Conservation (phyloP, 2,888 invertebrate species). For the Carcina quercana region DNA sequence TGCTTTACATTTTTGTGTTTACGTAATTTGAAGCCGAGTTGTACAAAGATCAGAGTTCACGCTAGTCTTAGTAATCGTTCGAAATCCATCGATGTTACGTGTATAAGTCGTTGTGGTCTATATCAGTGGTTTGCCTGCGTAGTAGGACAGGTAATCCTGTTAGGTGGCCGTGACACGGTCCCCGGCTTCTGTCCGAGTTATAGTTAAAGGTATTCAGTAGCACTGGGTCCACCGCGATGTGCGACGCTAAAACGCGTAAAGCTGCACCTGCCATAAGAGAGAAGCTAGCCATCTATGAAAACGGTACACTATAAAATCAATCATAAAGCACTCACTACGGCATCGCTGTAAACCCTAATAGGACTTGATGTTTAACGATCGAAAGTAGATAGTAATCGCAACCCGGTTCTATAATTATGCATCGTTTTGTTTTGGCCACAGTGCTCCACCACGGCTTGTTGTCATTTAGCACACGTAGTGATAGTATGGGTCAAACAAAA, state of each 20-base stretch:
- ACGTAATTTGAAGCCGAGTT: slow-evolving; percentile 15
- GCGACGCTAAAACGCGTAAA: slow-evolving; percentile 57
- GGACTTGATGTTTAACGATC: slow-evolving; percentile 39
- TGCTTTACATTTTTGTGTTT: too few species aligned
- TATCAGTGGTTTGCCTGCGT: slow-evolving; percentile 56
- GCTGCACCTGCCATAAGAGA: slow-evolving; percentile 64
- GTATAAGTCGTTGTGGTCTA: slow-evolving; percentile 49
- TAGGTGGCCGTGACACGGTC: slow-evolving; percentile 71
- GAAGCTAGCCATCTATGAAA: slow-evolving; percentile 70
- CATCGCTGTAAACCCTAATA: slow-evolving; percentile 24
- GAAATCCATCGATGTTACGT: slow-evolving; percentile 34
- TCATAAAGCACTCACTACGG: slow-evolving; percentile 26
- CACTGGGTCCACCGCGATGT: slow-evolving; percentile 59
- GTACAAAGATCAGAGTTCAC: slow-evolving; percentile 15
- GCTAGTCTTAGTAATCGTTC: slow-evolving; percentile 32
- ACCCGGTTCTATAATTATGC: slow-evolving; percentile 31
- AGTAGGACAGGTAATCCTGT: slow-evolving; percentile 72
- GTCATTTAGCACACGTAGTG: slow-evolving; percentile 61
- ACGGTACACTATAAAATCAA: slow-evolving; percentile 66
- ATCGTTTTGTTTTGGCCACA: slow-evolving; percentile 31
- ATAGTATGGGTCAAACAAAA: slow-evolving; percentile 52
- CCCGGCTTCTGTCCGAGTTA: slow-evolving; percentile 53
- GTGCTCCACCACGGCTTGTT: slow-evolving; percentile 58
- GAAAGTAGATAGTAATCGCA: slow-evolving; percentile 55
- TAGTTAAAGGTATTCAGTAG: slow-evolving; percentile 29